Percentiles rank a stretch among this genome's conserved stretches.
phyloP scores from a whole-genome alignment of 2,113 vertebrate species.

The Calyptommatus sinebrachiatus region DNA sequence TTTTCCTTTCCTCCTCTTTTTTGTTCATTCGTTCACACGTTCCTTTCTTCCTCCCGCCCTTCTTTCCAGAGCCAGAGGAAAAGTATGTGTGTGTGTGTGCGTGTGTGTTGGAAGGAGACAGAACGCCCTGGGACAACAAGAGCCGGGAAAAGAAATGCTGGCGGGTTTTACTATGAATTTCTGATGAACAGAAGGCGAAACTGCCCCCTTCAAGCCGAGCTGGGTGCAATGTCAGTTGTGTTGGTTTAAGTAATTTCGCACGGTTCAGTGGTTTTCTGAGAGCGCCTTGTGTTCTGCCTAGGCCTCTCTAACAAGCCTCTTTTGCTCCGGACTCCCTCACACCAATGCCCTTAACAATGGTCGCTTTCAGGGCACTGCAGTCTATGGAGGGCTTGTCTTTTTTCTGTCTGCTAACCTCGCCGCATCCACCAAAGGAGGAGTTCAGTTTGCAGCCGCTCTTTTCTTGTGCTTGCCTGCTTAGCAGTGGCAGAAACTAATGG shows the following conservation, averaged over 20 bases:
- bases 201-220: conserved; percentile 64
- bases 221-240: conserved; percentile 67
- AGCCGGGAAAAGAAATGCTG: conserved; percentile 58
- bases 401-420: conserved; percentile 30
- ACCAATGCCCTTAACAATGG: conserved; percentile 65
- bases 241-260: conserved; percentile 74
- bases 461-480: not conserved
- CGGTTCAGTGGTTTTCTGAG: conserved; percentile 71
- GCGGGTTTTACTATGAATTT: conserved; percentile 72
- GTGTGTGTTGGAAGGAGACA: not conserved
- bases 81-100: not conserved
- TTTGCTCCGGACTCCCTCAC: conserved; percentile 61
- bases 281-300: conserved; percentile 64
- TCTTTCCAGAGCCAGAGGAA: conserved; percentile 64
- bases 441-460: not conserved
- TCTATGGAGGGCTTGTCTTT: conserved; percentile 43
- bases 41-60: conserved; percentile 42
- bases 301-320: conserved; percentile 71
- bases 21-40: no score
- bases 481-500: not conserved
- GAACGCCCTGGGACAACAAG: conserved; percentile 47
- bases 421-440: not conserved
- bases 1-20: no score
- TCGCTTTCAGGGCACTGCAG: conserved; percentile 64
- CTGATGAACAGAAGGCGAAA: conserved; percentile 65